Base-by-base conservation (phyloP, 1,140 invertebrate species). In the Bradynema listronoti region DNA sequence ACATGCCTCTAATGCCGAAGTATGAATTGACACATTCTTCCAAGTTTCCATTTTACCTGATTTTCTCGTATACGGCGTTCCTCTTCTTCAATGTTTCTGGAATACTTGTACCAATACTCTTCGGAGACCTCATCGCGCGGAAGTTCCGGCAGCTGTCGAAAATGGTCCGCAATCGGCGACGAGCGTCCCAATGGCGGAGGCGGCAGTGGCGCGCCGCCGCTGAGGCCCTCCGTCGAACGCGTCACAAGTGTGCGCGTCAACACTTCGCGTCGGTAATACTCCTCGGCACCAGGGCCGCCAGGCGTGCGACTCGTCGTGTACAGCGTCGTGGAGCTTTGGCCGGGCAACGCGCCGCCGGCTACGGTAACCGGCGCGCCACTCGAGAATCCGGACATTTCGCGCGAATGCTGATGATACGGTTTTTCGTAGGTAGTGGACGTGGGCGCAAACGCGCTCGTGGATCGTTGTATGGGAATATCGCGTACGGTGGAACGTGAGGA, bases 161-260 rank as follows among this genome's bases (percentile, higher is more conserved):
- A 49, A 11, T 60, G 56, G 14, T 73, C 73, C 27, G 14, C 55
- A n/a, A 64, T 39, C 4, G 73, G 72, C 1, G 72, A 71, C 2
- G 69, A 69, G 32, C 69, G 62, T 30, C 73, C 61, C 24, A 69
- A 29, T 30, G 63, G 63, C n/a, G 53, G 60, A n/a, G n/a, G n/a
- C n/a, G n/a, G n/a, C 9, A 69, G 58, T 19, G 73, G 63, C 29
- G 43, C 33, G 33, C 46, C 45, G 4, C 24, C 65, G 39, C 68
- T 71, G 24, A 76, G 61, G 19, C 72, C 65, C 50, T 76, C 73
- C 14, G 73, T 78, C 7, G 69, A 74, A 22, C 73, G 77, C 4
- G 73, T 76, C 6, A 76, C 74, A 4, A 76, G 75, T n/a, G 73
- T 76, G 52, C 73, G 34, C 2, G 69, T 71, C 62, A 75, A 47